Percentiles rank a stretch among this genome's conserved stretches.
phyloP scores from a whole-genome alignment of 2,113 vertebrate species.

The Campylomormyrus tamandua region DNA sequence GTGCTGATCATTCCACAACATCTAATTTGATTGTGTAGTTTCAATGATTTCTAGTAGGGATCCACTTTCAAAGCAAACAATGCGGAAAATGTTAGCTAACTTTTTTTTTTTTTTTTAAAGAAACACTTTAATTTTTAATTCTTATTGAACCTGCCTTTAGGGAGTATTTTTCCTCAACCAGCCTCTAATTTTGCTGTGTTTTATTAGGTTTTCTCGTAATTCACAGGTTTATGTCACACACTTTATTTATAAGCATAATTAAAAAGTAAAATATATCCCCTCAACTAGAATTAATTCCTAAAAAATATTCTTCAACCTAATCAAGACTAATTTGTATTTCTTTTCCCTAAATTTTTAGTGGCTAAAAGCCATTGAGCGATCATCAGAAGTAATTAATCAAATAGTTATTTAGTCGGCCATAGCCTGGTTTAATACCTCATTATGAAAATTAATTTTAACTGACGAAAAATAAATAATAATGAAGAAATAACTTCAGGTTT shows the following conservation, averaged over 20 bases:
- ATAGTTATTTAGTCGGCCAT: neutral
- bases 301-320: neutral
- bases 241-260: neutral
- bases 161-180: neutral
- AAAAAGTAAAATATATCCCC: neutral
- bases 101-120: neutral
- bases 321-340: neutral
- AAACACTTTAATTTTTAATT: neutral
- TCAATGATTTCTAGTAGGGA: neutral
- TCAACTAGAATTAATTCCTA: neutral
- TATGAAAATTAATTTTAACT: neutral
- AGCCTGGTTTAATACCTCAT: neutral
- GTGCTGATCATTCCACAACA: conserved; percentile 6
- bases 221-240: neutral
- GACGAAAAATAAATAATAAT: neutral
- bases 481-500: neutral
- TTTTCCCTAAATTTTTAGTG: neutral
- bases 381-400: neutral
- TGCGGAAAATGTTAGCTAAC: neutral
- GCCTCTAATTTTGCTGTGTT: neutral
- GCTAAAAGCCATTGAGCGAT: neutral
- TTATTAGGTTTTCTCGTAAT: neutral
- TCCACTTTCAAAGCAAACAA: neutral
- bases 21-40: conserved; percentile 3
- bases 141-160: neutral